phyloP scores from a whole-genome alignment of 2,797 vertebrate genomes.

The Basileuterus tristriatus region DNA sequence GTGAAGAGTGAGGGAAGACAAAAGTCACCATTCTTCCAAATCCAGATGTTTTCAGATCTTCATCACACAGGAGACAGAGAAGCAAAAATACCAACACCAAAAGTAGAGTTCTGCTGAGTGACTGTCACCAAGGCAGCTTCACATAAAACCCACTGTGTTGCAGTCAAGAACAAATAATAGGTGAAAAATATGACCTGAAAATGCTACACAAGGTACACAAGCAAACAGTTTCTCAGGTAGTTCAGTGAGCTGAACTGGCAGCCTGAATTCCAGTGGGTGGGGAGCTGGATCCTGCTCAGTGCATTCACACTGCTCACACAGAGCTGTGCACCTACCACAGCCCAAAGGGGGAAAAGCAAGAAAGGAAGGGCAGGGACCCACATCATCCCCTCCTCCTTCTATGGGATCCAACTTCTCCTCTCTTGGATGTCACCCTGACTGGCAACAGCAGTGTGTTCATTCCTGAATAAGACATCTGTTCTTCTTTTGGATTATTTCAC shows the following conservation, averaged over 20 bases:
- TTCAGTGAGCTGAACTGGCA: not conserved
- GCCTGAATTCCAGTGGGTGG: fast-evolving
- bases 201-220: not conserved
- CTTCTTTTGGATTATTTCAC: not conserved
- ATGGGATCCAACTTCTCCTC: not conserved
- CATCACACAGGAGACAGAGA: not conserved
- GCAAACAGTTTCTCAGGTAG: not conserved
- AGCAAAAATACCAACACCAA: not conserved
- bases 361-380: not conserved
- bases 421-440: not conserved
- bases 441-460: not conserved
- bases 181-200: not conserved
- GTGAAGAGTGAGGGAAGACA: fast-evolving
- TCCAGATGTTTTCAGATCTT: not conserved
- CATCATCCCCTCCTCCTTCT: not conserved
- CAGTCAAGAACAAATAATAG: not conserved
- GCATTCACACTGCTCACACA: not conserved
- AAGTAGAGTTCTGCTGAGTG: not conserved
- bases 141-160: not conserved
- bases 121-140: not conserved
- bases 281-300: not conserved
- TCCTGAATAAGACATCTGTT: not conserved
- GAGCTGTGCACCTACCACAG: not conserved
- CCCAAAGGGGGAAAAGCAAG: not conserved
- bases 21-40: not conserved